A percentile compares a stretch with the other conserved stretches of the same genome.
Evolutionary conservation across 2,113 vertebrate species (phyloP).

Genomic region (Notothenia coriiceps): DNA sequence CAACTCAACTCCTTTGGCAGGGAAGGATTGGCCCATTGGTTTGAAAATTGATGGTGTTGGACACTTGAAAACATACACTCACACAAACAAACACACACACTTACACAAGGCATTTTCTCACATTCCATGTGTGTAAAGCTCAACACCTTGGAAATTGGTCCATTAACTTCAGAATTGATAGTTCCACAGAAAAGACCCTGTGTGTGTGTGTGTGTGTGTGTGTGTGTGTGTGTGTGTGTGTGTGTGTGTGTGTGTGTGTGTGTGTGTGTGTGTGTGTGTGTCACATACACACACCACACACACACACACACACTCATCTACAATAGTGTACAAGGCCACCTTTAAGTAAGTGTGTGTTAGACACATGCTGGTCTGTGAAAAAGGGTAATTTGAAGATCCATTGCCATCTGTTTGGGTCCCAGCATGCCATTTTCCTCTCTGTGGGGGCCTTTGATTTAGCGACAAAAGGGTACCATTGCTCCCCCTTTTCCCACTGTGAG

Average conservation of each 20-base stretch:
- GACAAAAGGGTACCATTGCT: conserved; percentile 55
- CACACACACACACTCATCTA: conserved; percentile 1
- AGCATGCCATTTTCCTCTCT: conserved; percentile 66
- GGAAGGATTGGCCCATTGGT: conserved; percentile 44
- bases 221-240: too few relatives aligned
- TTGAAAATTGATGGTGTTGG: conserved; percentile 57
- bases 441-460: conserved; percentile 63
- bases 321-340: conserved; percentile 13
- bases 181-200: conserved; percentile 23
- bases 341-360: conserved; percentile 47
- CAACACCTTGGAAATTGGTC: conserved; percentile 50
- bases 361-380: conserved; percentile 63
- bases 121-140: conserved; percentile 32
- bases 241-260: too few relatives aligned
- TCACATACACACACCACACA: conserved; percentile 7
- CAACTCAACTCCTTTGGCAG: conserved; percentile 24
- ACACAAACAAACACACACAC: conserved; percentile 27
- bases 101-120: conserved; percentile 26
- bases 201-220: too few relatives aligned
- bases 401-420: conserved; percentile 70
- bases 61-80: conserved; percentile 36
- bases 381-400: conserved; percentile 73
- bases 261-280: too few relatives aligned
- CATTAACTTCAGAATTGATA: conserved; percentile 65
- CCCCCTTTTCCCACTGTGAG: conserved; percentile 50